Evolutionary conservation across 2,797 vertebrate genomes (phyloP).

Genomic region (Sebastes taczanowskii): DNA sequence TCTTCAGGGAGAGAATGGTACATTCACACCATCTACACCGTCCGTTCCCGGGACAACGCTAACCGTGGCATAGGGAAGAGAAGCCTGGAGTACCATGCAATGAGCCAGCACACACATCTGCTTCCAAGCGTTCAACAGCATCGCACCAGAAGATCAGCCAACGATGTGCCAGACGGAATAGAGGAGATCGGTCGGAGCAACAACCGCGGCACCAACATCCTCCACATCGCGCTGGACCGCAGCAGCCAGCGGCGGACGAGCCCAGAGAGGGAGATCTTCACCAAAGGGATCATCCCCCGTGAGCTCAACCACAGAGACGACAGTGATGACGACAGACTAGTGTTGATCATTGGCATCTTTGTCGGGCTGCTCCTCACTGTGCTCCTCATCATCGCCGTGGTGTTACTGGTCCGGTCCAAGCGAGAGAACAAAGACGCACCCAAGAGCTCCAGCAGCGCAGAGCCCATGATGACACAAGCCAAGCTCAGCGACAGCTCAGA

Average conservation of each 20-base stretch:
- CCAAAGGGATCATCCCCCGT: constrained; percentile 75
- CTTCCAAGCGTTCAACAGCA: constrained; percentile 14
- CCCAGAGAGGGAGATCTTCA: constrained; percentile 66
- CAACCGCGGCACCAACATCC: constrained; percentile 85
- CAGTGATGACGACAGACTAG: constrained; percentile 70
- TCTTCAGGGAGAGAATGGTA: constrained; percentile 85
- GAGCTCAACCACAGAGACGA: constrained; percentile 74
- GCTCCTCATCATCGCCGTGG: constrained; percentile 75
- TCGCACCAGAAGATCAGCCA: constrained; percentile 50
- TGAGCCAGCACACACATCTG: constrained; percentile 34
- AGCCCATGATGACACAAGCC: constrained; percentile 85
- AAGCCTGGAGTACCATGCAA: constrained; percentile 79
- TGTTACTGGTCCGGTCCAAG: constrained; percentile 78
- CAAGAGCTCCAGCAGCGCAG: constrained; percentile 76
- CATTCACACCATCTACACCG: constrained; percentile 84
- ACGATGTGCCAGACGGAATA: constrained; percentile 34
- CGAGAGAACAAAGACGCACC: constrained; percentile 76
- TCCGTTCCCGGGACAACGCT: constrained; percentile 80
- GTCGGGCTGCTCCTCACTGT: constrained; percentile 82
- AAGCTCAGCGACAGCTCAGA: constrained; percentile 88
- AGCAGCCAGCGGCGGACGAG: constrained; percentile 66
- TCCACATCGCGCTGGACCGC: constrained; percentile 78
- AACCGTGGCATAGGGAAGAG: constrained; percentile 83
- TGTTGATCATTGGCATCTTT: constrained; percentile 80
- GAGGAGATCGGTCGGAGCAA: constrained; percentile 77